Percentiles rank a stretch among this genome's conserved stretches.
These are phyloP conservation scores for Danaus plexippus DNA, from an alignment of 1,140 invertebrate genomes.

Conservation along the genomic window DNA sequence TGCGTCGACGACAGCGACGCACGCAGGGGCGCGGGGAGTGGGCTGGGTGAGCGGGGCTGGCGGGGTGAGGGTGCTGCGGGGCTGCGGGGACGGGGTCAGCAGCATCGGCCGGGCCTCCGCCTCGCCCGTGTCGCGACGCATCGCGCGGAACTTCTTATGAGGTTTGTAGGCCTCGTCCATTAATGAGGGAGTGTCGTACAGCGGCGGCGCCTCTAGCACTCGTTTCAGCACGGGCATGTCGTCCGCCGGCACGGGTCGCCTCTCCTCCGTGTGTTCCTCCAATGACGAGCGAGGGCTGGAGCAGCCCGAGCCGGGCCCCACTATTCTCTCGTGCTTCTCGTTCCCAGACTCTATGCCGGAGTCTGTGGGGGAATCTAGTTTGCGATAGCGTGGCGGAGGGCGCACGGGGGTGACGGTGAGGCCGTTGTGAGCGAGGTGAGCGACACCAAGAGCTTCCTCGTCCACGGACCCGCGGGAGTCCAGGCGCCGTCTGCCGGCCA, in stretches of 20 bases:
- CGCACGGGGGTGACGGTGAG: constrained; percentile 77
- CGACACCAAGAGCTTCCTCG: constrained; percentile 79
- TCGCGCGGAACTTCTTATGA: constrained; percentile 93
- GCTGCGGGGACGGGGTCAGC: constrained; percentile 51
- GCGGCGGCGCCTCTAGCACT: constrained; percentile 90
- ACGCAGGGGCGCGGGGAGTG: constrained; percentile 59
- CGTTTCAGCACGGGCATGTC: constrained; percentile 95
- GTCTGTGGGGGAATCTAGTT: constrained; percentile 91
- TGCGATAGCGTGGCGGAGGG: constrained; percentile 78
- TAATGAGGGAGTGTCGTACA: constrained; percentile 89
- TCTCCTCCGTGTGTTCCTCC: constrained; percentile 81
- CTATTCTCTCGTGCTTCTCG: constrained; percentile 84
- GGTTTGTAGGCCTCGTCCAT: constrained; percentile 96
- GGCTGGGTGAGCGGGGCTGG: constrained; percentile 69
- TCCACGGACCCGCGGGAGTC: constrained; percentile 83
- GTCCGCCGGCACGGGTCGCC: constrained; percentile 78
- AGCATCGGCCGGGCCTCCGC: constrained; percentile 73
- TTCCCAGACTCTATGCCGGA: constrained; percentile 95
- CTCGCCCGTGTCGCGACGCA: constrained; percentile 84
- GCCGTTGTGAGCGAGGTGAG: constrained; percentile 77
- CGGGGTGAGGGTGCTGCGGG: constrained; percentile 62
- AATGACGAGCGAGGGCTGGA: constrained; percentile 88
- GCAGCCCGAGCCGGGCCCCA: constrained; percentile 84
- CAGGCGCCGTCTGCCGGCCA: constrained; percentile 82
- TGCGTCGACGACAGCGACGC: constrained; percentile 84